phyloP scores from a whole-genome alignment of 1,140 invertebrate genomes.

The Hormaphis cornu region DNA sequence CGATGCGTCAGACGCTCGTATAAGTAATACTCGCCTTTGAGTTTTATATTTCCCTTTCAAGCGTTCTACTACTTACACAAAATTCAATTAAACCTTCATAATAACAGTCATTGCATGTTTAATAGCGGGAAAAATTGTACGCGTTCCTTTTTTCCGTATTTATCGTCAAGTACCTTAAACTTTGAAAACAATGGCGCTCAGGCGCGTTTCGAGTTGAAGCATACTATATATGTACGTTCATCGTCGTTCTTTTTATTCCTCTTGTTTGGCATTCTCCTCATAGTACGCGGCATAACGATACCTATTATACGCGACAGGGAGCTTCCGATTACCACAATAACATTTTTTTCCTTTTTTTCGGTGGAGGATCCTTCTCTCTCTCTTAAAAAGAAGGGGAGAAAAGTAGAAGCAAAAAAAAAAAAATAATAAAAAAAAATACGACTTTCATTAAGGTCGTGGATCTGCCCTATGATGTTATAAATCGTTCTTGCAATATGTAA shows the following conservation, averaged over 20 bases:
- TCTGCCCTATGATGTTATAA: slow-evolving; percentile 8
- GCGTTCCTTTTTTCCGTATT: background rate
- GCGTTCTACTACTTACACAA: too few species aligned
- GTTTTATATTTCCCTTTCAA: too few species aligned
- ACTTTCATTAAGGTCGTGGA: slow-evolving; percentile 18
- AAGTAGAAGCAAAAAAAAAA: background rate
- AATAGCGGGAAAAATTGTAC: slow-evolving; percentile 13
- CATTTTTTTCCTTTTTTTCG: too few species aligned
- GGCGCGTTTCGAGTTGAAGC: slow-evolving; percentile 10
- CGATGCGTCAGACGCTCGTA: too few species aligned
- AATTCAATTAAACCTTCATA: slow-evolving; percentile 27
- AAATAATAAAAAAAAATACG: slow-evolving; percentile 6
- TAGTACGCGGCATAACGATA: slow-evolving; percentile 15
- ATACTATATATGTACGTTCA: too few species aligned
- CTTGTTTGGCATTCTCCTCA: slow-evolving; percentile 2
- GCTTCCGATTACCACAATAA: slow-evolving; percentile 21
- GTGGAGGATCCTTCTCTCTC: too few species aligned
- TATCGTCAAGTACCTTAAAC: slow-evolving; percentile 1
- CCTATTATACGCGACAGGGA: slow-evolving; percentile 19
- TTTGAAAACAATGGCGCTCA: slow-evolving; percentile 15
- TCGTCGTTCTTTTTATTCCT: background rate
- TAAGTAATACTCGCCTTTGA: too few species aligned
- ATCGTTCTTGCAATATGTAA: slow-evolving; percentile 18
- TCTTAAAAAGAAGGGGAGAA: too few species aligned
- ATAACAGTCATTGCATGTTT: slow-evolving; percentile 6